A percentile compares a stretch with the other conserved stretches of the same genome.
phyloP scores from a whole-genome alignment of 2,888 invertebrate species.

The Acanthacorydalis orientalis region DNA sequence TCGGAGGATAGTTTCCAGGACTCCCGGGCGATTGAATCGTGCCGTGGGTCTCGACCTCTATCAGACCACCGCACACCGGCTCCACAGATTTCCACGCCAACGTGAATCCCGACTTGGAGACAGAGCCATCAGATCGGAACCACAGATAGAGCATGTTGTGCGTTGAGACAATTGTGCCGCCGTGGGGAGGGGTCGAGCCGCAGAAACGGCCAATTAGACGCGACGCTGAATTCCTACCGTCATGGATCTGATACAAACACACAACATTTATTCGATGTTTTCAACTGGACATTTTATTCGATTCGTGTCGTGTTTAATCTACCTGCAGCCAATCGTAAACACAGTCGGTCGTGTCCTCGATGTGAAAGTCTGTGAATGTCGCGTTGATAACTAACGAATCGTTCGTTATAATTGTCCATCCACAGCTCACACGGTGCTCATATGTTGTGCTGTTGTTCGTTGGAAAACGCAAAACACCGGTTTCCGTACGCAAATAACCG shows the following conservation, averaged over 20 bases:
- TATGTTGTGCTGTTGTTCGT: conserved; percentile 31
- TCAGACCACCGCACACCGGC: conserved; percentile 29
- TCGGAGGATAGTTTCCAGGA: conserved; percentile 71
- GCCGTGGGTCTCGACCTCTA: conserved; percentile 44
- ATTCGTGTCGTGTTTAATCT: conserved; percentile 7
- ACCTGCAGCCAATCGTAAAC: conserved; percentile 52
- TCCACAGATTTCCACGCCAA: conserved; percentile 61
- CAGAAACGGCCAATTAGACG: conserved; percentile 67
- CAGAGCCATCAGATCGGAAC: conserved; percentile 57
- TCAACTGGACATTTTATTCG: too few relatives aligned
- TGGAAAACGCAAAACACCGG: conserved; percentile 51
- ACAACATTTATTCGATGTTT: too few relatives aligned
- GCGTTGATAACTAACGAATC: conserved; percentile 57
- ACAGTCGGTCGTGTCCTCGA: conserved; percentile 52
- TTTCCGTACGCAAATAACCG: conserved; percentile 26
- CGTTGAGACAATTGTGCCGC: conserved; percentile 58
- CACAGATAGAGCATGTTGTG: conserved; percentile 62
- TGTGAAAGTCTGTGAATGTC: conserved; percentile 58
- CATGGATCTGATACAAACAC: conserved; percentile 64
- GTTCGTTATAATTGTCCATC: conserved; percentile 61
- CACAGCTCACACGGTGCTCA: conserved; percentile 51
- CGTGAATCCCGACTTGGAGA: conserved; percentile 51
- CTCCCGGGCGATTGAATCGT: conserved; percentile 73
- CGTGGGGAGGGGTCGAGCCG: conserved; percentile 48
- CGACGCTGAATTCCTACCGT: conserved; percentile 58